Evolutionary conservation across 2,113 vertebrate species (phyloP).

Genomic region (Cygnus buccinator): DNA sequence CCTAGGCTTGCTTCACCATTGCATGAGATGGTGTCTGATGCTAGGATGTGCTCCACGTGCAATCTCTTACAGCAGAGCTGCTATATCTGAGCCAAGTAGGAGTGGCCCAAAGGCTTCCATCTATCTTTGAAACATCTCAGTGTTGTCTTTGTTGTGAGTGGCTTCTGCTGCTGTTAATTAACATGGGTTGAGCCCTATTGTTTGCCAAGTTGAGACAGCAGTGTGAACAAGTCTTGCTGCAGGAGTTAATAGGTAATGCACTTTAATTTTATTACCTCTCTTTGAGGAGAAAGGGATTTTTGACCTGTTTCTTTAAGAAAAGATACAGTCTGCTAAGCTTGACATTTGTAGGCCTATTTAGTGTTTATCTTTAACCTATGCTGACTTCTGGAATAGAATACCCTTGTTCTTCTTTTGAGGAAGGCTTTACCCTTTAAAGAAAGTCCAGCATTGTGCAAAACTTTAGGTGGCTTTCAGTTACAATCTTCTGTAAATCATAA

Average conservation of each 20-base stretch:
- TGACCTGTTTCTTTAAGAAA: neutral
- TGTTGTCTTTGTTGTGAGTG: neutral
- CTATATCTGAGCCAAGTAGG: neutral
- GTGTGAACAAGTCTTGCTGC: neutral
- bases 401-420: neutral
- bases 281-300: neutral
- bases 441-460: neutral
- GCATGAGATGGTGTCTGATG: neutral
- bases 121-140: neutral
- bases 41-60: neutral
- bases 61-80: neutral
- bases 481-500: accelerated
- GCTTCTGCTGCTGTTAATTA: neutral
- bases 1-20: neutral
- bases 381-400: neutral
- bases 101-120: neutral
- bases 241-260: neutral
- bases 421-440: neutral
- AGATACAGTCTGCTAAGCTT: neutral
- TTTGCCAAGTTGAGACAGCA: neutral
- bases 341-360: neutral
- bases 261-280: neutral
- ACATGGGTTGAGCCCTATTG: neutral
- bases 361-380: neutral
- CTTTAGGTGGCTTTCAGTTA: neutral